Percentiles rank a stretch among this genome's conserved stretches.
These are phyloP conservation scores for Coracias cyanogaster DNA, from an alignment of 2,797 vertebrate genomes.

Conservation along the genomic window DNA sequence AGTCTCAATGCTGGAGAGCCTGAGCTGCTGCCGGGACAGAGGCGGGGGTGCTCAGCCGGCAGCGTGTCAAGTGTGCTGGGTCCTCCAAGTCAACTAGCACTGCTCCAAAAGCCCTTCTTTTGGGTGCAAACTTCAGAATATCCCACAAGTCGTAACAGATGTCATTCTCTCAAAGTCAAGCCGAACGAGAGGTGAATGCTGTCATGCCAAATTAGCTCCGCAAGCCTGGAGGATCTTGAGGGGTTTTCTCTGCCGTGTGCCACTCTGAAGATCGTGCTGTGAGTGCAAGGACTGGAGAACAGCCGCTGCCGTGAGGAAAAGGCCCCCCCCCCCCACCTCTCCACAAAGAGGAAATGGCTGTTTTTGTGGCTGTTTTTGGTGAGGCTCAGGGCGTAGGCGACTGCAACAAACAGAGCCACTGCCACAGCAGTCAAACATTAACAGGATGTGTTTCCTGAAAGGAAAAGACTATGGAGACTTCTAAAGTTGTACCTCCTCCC, in stretches of 20 bases:
- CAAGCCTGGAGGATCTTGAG: not conserved
- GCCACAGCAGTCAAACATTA: slow-evolving; percentile 82
- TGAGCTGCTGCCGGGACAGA: not conserved
- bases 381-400: slow-evolving; percentile 81
- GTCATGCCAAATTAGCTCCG: not conserved
- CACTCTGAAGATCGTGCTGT: not conserved
- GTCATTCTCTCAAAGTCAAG: slow-evolving; percentile 11
- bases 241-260: not conserved
- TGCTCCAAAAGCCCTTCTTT: not conserved
- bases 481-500: slow-evolving; percentile 64
- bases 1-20: not conserved
- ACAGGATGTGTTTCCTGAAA: slow-evolving; percentile 99
- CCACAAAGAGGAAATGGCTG: slow-evolving; percentile 81
- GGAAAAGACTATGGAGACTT: slow-evolving; percentile 83
- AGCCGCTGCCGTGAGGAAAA: slow-evolving; percentile 65
- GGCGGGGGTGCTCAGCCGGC: not conserved
- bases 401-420: slow-evolving; percentile 83
- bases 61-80: fast-evolving
- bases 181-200: not conserved
- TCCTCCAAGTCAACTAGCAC: not conserved
- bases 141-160: not conserved
- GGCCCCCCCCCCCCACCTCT: slow-evolving; percentile 60
- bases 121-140: not conserved
- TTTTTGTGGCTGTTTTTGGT: slow-evolving; percentile 83
- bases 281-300: slow-evolving; percentile 46